A percentile compares a stretch with the other conserved stretches of the same genome.
Conservation (phyloP, 2,113 vertebrate genomes). For the Ariopsis seemanni region DNA sequence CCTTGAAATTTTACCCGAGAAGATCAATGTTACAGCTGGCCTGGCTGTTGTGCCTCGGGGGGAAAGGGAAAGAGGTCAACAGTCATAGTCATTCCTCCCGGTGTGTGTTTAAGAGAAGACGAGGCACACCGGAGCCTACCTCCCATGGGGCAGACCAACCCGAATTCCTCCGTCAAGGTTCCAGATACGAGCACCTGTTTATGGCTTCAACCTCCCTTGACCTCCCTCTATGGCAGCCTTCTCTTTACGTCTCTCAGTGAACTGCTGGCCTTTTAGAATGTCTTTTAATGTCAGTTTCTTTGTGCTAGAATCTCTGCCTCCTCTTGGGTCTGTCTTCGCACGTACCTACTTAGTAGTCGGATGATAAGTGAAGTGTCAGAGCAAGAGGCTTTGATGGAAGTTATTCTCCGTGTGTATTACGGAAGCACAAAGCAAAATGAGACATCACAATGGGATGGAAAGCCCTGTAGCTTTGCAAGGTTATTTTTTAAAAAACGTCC, state of each 20-base stretch:
- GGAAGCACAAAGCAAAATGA: conserved; percentile 8
- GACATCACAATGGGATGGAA: conserved; percentile 4
- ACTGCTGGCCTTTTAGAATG: conserved; percentile 15
- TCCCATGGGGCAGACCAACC: conserved; percentile 46
- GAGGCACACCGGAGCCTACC: conserved; percentile 57
- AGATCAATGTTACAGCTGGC: conserved; percentile 75
- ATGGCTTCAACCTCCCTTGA: neutral
- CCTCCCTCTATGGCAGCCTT: conserved; percentile 11
- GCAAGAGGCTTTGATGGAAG: conserved; percentile 19
- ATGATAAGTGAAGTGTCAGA: conserved; percentile 33
- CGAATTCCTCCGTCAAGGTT: conserved; percentile 39
- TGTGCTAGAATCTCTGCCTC: neutral
- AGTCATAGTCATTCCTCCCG: conserved; percentile 62
- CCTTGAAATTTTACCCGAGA: conserved; percentile 68
- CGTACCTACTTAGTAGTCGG: neutral
- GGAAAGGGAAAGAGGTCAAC: conserved; percentile 59
- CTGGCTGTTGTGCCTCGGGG: conserved; percentile 51
- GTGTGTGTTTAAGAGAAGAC: conserved; percentile 63
- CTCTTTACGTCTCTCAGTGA: conserved; percentile 10
- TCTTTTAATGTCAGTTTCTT: conserved; percentile 35
- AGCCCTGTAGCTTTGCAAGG: neutral
- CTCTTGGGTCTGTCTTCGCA: conserved; percentile 10
- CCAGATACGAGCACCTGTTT: conserved; percentile 33
- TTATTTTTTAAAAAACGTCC: neutral
- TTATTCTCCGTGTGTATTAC: conserved; percentile 20